Base-by-base conservation (phyloP, 2,888 invertebrate species). In the Stomorhina lunata region DNA sequence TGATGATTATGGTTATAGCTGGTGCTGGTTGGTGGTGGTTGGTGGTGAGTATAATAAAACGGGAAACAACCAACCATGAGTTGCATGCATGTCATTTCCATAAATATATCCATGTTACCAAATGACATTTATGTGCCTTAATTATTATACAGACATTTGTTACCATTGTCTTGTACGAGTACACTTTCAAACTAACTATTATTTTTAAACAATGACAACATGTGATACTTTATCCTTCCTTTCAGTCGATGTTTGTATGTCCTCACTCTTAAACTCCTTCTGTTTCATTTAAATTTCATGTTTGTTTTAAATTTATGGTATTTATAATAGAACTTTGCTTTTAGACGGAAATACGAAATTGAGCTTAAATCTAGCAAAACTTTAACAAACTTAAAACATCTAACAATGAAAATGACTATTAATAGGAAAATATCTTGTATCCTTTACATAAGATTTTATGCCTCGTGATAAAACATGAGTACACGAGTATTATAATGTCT, bases 121-220 rank as follows among this genome's bases (percentile, higher is more conserved):
- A 59, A 66, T 75, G 75, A 79, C 71, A 75, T 79, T 79, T 75
- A 79, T 75, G 75, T 75, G 79, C 71, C 79, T 82, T 82, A 78
- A 82, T 82, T 76, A 82, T 66, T 76, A 82, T 82, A 59, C 75
- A 75, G 48, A 76, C 82, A 82, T 53, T 79, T 71, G 79, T 66
- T 59, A 29, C 65, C 40, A 66, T 59, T 72, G 72, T 53, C 25
- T 72, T 57, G 57, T 65, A 29, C 72, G 59, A 15, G n/a, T n/a
- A n/a, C n/a, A n/a, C n/a, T n/a, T 66, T 7, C 25, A 34, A 71
- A 50, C 40, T 57, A 65, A 50, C 57, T 66, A 66, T 55, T 79
- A 17, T 68, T 53, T 66, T 66, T 20, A 29, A 40, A 43, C 43
- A 37, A n/a, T n/a, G n/a, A 57, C 40, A 63, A 50, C 57, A 79